Conservation (phyloP, 1,140 invertebrate species). For the Drosophila parabipectinata region DNA sequence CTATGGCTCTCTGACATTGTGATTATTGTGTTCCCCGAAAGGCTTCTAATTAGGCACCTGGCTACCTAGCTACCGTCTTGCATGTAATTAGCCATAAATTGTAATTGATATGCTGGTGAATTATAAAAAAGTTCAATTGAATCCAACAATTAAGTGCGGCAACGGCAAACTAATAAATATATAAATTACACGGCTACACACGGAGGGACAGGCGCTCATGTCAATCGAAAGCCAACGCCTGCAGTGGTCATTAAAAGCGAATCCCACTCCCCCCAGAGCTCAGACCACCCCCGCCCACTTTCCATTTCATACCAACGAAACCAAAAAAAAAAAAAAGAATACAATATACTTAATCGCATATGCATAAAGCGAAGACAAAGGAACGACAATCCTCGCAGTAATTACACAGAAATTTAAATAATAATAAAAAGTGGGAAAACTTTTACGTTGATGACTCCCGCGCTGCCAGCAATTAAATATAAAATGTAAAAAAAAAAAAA, state of each 20-base stretch:
- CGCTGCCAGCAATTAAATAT: conserved; percentile 55
- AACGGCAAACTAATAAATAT: conserved; percentile 50
- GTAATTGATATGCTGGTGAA: conserved; percentile 42
- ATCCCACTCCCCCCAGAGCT: conserved; percentile 3
- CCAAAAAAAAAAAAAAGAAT: conserved; percentile 23
- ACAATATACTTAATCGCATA: conserved; percentile 62
- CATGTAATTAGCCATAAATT: conserved; percentile 51
- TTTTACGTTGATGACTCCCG: conserved; percentile 49
- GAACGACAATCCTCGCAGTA: conserved; percentile 51
- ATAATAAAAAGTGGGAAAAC: conserved; percentile 71
- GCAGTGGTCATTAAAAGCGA: conserved; percentile 54
- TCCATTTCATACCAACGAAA: conserved; percentile 14
- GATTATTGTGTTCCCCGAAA: conserved; percentile 41
- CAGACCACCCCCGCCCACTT: neutral
- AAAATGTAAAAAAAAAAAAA: conserved; percentile 48
- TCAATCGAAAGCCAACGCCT: conserved; percentile 74
- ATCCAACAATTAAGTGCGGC: conserved; percentile 48
- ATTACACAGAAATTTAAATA: conserved; percentile 75
- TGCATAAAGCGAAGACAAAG: conserved; percentile 69
- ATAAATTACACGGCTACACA: conserved; percentile 24
- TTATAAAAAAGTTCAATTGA: conserved; percentile 47
- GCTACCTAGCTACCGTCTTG: conserved; percentile 36
- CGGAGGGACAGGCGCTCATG: conserved; percentile 62
- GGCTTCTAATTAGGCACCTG: conserved; percentile 50
- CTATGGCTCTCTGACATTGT: conserved; percentile 16